phyloP scores from a whole-genome alignment of 1,140 invertebrate species.

The Drosophila carrolli region DNA sequence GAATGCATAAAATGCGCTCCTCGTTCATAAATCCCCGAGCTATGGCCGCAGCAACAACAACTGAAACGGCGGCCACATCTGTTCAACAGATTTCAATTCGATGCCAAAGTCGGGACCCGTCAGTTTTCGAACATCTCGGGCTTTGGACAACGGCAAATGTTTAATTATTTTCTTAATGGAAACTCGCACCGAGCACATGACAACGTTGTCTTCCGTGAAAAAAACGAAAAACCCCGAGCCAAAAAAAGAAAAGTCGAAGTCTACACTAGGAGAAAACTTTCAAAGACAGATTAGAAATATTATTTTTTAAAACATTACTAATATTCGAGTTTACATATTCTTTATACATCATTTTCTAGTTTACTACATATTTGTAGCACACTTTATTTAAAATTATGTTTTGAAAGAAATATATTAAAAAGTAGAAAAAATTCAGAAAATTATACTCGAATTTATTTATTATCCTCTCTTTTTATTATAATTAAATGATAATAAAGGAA shows the following conservation, averaged over 20 bases:
- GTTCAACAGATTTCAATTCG: constrained; percentile 79
- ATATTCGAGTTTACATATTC: not conserved
- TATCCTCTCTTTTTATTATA: too few species aligned
- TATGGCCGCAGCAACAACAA: constrained; percentile 19
- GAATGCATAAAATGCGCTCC: constrained; percentile 64
- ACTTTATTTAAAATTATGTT: too few species aligned
- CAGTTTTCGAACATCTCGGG: constrained; percentile 16
- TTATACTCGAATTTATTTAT: too few species aligned
- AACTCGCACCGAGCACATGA: constrained; percentile 72
- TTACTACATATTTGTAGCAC: too few species aligned
- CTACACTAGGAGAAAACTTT: constrained; percentile 12
- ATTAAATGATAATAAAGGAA: too few species aligned
- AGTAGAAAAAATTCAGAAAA: too few species aligned
- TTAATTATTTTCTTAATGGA: constrained; percentile 83
- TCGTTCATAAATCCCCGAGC: constrained; percentile 56
- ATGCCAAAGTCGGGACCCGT: constrained; percentile 33
- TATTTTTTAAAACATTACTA: too few species aligned
- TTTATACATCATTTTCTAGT: too few species aligned
- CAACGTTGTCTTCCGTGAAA: constrained; percentile 74
- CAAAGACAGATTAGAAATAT: not conserved
- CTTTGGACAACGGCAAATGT: constrained; percentile 65
- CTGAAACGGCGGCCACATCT: constrained; percentile 59
- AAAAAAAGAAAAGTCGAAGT: constrained; percentile 26
- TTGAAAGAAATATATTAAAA: too few species aligned
- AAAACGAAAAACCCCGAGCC: constrained; percentile 33